Evolutionary conservation across 2,113 vertebrate genomes (phyloP).

Genomic region (Donacobius atricapilla): DNA sequence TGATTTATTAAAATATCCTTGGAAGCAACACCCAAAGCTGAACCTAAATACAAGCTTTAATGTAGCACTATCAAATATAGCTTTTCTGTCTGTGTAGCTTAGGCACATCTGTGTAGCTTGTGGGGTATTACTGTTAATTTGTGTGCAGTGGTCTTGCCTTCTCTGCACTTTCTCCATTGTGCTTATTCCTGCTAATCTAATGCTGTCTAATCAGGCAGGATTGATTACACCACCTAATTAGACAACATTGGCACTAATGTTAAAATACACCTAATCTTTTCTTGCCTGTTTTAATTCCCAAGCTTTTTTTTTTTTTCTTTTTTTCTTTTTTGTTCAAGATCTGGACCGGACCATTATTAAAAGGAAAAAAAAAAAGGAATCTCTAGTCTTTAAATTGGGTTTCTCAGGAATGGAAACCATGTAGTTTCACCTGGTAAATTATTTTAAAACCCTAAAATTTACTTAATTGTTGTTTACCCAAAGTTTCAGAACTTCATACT

Average conservation of each 20-base stretch:
- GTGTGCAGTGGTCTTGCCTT: conserved; percentile 26
- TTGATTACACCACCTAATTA: conserved; percentile 49
- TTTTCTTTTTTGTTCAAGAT: not conserved
- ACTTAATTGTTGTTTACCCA: not conserved
- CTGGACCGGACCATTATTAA: conserved; percentile 5
- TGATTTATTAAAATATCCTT: not conserved
- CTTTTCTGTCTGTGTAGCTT: not conserved
- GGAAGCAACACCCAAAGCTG: not conserved
- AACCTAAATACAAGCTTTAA: not conserved
- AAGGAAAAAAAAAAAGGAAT: not conserved
- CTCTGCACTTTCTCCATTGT: conserved; percentile 18
- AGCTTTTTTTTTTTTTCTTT: not conserved
- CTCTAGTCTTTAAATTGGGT: conserved; percentile 13
- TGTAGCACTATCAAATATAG: not conserved
- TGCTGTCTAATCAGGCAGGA: conserved; percentile 35
- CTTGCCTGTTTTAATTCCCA: conserved; percentile 48
- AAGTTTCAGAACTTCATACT: not conserved
- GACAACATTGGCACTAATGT: conserved; percentile 45
- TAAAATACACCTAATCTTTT: conserved; percentile 44
- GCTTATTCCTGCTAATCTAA: conserved; percentile 27
- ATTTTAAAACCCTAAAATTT: not conserved
- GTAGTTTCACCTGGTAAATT: not conserved
- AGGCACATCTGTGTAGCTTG: not conserved
- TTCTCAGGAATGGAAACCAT: conserved; percentile 12
- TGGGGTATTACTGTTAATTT: conserved; percentile 47